Conservation (phyloP, 1,140 invertebrate genomes). For the Eriocheir sinensis region DNA sequence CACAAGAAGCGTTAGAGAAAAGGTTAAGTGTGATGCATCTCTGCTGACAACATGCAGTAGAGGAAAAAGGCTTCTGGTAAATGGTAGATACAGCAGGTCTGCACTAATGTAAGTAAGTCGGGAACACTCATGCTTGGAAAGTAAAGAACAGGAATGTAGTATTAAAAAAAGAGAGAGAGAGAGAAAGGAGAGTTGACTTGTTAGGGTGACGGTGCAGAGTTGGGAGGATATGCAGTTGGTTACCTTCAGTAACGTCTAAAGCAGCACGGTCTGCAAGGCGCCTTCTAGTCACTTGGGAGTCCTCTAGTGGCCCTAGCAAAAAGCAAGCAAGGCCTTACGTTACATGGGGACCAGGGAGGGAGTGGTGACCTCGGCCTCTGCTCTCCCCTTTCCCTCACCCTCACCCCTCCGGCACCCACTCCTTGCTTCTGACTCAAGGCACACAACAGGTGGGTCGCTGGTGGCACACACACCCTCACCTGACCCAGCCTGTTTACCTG, state of each 20-base stretch:
- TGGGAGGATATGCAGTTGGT: slow-evolving; percentile 67
- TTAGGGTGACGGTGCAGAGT: slow-evolving; percentile 45
- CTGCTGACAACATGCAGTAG: background rate
- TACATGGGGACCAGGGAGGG: slow-evolving; percentile 61
- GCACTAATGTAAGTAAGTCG: background rate
- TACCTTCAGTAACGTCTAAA: slow-evolving; percentile 85
- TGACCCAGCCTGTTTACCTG: too few relatives aligned
- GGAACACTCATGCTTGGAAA: slow-evolving; percentile 7
- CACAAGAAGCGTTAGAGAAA: background rate
- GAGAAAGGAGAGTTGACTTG: slow-evolving; percentile 27
- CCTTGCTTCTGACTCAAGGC: background rate
- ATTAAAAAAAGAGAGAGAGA: background rate
- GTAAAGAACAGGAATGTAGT: background rate
- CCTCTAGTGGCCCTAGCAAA: slow-evolving; percentile 80
- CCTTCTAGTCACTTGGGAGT: slow-evolving; percentile 82
- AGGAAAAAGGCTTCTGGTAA: background rate
- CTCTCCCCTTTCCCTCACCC: too few relatives aligned
- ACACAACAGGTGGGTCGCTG: background rate
- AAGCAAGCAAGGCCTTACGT: slow-evolving; percentile 72
- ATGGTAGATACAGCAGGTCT: background rate
- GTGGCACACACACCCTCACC: background rate
- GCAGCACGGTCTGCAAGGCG: slow-evolving; percentile 85
- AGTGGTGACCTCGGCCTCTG: background rate
- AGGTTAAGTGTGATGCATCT: background rate
- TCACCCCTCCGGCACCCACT: background rate